Conservation (phyloP, 2,113 vertebrate species). For the Callopanchax toddi region DNA sequence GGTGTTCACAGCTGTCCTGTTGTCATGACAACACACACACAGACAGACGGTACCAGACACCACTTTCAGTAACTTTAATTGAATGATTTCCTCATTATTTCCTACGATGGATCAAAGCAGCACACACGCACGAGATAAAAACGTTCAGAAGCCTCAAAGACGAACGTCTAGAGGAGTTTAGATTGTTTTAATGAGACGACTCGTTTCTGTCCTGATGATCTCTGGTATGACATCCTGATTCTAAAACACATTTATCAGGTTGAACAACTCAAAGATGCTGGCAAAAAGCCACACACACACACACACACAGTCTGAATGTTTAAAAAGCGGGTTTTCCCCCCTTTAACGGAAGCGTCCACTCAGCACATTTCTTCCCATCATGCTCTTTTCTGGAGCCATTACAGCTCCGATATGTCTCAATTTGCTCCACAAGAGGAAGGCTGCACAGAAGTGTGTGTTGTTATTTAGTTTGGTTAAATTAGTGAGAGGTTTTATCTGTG, state of each 20-base stretch:
- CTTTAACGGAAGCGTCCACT: conserved; percentile 57
- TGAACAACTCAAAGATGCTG: too few species aligned
- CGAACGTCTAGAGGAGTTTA: neutral
- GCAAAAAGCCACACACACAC: neutral
- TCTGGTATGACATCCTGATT: too few species aligned
- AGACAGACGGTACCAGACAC: neutral
- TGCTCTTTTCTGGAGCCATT: conserved; percentile 43
- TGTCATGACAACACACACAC: conserved; percentile 27
- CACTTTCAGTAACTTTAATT: neutral
- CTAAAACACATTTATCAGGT: too few species aligned
- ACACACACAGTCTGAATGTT: conserved; percentile 28
- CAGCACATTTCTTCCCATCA: conserved; percentile 46
- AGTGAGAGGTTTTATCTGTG: conserved; percentile 17
- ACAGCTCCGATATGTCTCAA: conserved; percentile 31
- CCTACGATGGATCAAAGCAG: too few species aligned
- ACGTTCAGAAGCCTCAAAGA: neutral
- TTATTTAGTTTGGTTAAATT: neutral
- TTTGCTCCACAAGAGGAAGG: conserved; percentile 14
- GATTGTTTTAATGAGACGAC: too few species aligned
- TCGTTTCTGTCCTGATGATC: too few species aligned
- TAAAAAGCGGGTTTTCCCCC: conserved; percentile 32
- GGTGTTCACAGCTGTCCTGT: conserved; percentile 19
- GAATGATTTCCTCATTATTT: neutral
- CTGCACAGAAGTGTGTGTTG: neutral
- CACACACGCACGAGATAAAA: too few species aligned